A percentile compares a stretch with the other conserved stretches of the same genome.
phyloP scores from a whole-genome alignment of 2,797 vertebrate genomes.

The Falco peregrinus region DNA sequence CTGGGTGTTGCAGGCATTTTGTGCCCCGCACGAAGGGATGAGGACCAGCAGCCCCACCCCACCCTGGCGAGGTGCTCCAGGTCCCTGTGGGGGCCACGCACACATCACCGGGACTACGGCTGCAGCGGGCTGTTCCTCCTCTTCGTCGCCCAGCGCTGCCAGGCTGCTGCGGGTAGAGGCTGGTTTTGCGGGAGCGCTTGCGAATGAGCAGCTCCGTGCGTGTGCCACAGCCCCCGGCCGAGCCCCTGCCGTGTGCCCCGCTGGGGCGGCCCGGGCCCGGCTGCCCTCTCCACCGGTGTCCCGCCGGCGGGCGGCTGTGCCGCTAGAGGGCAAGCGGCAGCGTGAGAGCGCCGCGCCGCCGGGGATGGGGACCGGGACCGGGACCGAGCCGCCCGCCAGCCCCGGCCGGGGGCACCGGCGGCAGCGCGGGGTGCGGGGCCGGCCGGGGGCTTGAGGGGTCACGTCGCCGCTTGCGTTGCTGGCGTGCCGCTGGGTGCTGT shows the following conservation, averaged over 20 bases:
- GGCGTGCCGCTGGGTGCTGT: rapidly evolving
- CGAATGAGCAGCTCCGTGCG: background rate
- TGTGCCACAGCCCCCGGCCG: background rate
- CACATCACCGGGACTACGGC: background rate
- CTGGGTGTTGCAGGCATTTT: rapidly evolving
- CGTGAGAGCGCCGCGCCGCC: background rate
- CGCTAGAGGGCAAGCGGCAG: conserved; percentile 80
- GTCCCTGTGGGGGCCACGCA: rapidly evolving
- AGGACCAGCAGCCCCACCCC: background rate
- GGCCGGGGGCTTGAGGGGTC: background rate
- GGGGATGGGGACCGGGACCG: too few relatives aligned
- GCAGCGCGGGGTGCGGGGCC: background rate
- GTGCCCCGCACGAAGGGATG: background rate
- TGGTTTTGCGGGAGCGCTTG: background rate
- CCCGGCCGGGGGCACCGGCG: background rate
- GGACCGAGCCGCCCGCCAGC: background rate
- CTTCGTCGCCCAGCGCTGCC: rapidly evolving
- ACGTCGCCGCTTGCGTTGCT: background rate
- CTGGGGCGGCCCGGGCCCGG: background rate
- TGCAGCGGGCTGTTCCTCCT: rapidly evolving
- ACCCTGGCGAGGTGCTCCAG: rapidly evolving
- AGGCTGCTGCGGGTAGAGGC: background rate
- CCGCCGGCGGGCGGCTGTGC: background rate
- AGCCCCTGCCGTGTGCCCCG: background rate
- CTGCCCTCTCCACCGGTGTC: background rate